Conservation (phyloP, 2,797 vertebrate species). For the Hippoglossus hippoglossus region DNA sequence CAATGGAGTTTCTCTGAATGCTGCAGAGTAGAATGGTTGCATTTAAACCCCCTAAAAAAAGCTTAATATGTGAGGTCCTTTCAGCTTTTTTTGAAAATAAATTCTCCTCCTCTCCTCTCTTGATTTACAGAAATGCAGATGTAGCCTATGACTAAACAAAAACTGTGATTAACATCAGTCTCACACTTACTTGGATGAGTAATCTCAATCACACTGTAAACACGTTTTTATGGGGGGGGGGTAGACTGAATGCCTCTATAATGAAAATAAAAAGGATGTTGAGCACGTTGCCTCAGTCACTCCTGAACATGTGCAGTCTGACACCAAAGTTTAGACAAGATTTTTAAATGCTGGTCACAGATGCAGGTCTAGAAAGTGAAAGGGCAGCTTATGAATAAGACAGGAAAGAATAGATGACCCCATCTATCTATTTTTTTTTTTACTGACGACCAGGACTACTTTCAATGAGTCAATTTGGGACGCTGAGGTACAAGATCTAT, state of each 20-base stretch:
- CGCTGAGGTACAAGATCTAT: constrained; percentile 34
- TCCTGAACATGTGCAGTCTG: constrained; percentile 41
- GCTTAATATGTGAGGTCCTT: not conserved
- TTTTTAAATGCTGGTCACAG: constrained; percentile 62
- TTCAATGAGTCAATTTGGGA: constrained; percentile 46
- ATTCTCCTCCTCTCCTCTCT: not conserved
- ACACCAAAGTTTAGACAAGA: constrained; percentile 58
- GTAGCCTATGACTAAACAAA: not conserved
- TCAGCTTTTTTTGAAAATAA: not conserved
- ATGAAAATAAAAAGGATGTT: no score
- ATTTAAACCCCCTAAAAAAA: not conserved
- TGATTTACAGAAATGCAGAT: constrained; percentile 19
- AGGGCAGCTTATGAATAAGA: constrained; percentile 69
- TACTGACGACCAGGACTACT: constrained; percentile 48
- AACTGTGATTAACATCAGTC: constrained; percentile 13
- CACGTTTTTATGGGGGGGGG: not conserved
- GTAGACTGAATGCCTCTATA: not conserved
- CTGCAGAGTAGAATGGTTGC: constrained; percentile 41
- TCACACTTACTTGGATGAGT: constrained; percentile 9
- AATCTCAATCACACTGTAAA: constrained; percentile 20
- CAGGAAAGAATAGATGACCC: constrained; percentile 56
- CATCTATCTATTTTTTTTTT: constrained; percentile 31
- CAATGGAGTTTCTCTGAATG: constrained; percentile 3
- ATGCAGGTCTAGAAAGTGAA: constrained; percentile 47
- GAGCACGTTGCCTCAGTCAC: constrained; percentile 12